A percentile compares a stretch with the other conserved stretches of the same genome.
Evolutionary conservation across 2,797 vertebrate genomes (phyloP).

Genomic region (Neoniphon sammara): DNA sequence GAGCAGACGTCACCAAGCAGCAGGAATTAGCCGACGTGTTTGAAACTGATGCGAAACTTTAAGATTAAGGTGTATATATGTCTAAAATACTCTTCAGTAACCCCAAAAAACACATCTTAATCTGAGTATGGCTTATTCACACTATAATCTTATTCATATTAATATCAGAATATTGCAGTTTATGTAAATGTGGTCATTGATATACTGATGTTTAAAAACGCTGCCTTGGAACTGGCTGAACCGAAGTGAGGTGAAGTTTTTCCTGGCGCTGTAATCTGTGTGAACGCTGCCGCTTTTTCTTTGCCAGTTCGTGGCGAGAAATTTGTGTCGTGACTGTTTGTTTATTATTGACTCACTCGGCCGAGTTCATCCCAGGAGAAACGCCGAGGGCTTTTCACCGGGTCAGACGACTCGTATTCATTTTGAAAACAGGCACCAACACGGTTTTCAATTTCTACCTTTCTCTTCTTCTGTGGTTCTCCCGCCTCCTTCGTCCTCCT

Average conservation of each 20-base stretch:
- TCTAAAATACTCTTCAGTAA: too few relatives aligned
- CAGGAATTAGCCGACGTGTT: too few relatives aligned
- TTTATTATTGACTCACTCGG: slow-evolving; percentile 18
- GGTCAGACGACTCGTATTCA: slow-evolving; percentile 18
- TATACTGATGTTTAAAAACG: too few relatives aligned
- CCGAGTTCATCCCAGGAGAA: slow-evolving; percentile 18
- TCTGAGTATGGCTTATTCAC: too few relatives aligned
- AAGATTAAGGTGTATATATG: too few relatives aligned
- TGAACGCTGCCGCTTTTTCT: not conserved
- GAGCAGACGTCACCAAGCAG: too few relatives aligned
- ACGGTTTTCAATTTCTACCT: not conserved
- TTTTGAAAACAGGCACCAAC: slow-evolving; percentile 1
- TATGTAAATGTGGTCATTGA: too few relatives aligned
- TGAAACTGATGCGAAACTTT: too few relatives aligned
- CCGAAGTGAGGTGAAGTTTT: not conserved
- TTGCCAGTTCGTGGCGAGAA: slow-evolving; percentile 5
- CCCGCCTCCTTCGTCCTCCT: not conserved
- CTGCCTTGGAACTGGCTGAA: too few relatives aligned
- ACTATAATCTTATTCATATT: too few relatives aligned
- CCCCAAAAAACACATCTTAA: too few relatives aligned
- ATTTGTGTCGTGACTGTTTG: slow-evolving; percentile 11
- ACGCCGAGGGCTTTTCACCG: slow-evolving; percentile 10
- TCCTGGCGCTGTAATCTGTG: not conserved
- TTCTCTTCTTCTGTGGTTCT: not conserved
- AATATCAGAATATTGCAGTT: too few relatives aligned